These are phyloP conservation scores for Hirtodrosophila cameraria DNA, from an alignment of 2,888 invertebrate genomes.

Conservation along the genomic window DNA sequence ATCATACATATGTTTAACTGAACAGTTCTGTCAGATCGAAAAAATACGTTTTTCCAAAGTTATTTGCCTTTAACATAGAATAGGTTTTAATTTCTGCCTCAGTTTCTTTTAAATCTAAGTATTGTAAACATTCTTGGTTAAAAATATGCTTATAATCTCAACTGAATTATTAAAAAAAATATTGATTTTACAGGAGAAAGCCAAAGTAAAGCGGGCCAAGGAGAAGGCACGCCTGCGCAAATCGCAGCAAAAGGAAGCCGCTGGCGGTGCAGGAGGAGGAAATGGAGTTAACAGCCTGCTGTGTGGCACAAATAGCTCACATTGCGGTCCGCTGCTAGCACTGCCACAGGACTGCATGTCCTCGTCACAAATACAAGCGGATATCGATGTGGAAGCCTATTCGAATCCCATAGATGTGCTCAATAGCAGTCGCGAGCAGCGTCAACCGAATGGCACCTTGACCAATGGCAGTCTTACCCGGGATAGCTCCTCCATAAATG, in stretches of 20 bases:
- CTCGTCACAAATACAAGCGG: slow-evolving; percentile 48
- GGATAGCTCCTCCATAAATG: slow-evolving; percentile 60
- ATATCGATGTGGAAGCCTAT: slow-evolving; percentile 84
- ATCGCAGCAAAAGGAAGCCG: slow-evolving; percentile 83
- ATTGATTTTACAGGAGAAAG: slow-evolving; percentile 86
- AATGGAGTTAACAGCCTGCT: slow-evolving; percentile 45
- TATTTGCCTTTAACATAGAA: no score
- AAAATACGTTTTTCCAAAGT: no score
- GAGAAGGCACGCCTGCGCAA: slow-evolving; percentile 89
- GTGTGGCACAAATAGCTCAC: slow-evolving; percentile 67
- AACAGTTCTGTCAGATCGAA: no score
- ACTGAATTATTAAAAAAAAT: not conserved
- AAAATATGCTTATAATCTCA: not conserved
- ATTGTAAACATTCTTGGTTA: not conserved
- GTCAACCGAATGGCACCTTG: slow-evolving; percentile 71
- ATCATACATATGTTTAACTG: no score
- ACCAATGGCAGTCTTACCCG: slow-evolving; percentile 78
- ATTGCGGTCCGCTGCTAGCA: slow-evolving; percentile 82
- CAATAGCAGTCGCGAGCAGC: slow-evolving; percentile 80
- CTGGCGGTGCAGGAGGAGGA: slow-evolving; percentile 69
- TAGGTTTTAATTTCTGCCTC: no score
- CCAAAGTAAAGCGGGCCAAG: slow-evolving; percentile 88
- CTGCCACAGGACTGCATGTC: slow-evolving; percentile 81
- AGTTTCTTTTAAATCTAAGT: no score
- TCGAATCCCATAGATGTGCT: slow-evolving; percentile 86